Conservation (phyloP, 2,888 invertebrate species). For the Leucophenga montana region DNA sequence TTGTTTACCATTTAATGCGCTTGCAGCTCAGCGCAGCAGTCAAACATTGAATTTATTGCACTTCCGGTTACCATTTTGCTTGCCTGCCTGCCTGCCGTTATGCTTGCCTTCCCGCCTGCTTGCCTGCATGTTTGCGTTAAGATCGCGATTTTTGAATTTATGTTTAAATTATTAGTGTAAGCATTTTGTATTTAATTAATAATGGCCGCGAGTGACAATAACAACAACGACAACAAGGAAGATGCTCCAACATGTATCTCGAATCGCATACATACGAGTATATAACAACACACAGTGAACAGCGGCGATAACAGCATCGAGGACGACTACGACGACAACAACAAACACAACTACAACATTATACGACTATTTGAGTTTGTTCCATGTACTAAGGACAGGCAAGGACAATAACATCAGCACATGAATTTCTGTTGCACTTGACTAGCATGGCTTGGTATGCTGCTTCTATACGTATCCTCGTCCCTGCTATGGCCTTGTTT, state of each 20-base stretch:
- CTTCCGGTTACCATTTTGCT: constrained; percentile 48
- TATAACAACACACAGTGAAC: neutral
- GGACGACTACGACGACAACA: constrained; percentile 25
- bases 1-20: neutral
- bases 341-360: constrained; percentile 30
- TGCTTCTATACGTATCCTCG: neutral
- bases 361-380: no score
- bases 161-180: constrained; percentile 67
- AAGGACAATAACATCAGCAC: neutral
- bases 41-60: constrained; percentile 59
- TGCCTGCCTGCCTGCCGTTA: neutral
- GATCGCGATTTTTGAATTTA: constrained; percentile 46
- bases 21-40: constrained; percentile 3
- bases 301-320: neutral
- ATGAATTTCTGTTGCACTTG: constrained; percentile 3
- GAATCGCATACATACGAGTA: neutral
- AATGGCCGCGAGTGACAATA: constrained; percentile 36
- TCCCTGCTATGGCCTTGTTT: neutral
- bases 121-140: constrained; percentile 12
- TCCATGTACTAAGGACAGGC: constrained; percentile 27
- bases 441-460: neutral
- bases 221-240: constrained; percentile 29
- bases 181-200: constrained; percentile 69
- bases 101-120: neutral
- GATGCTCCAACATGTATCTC: neutral